These are phyloP conservation scores for Tiphia femorata DNA, from an alignment of 2,888 invertebrate genomes.

Conservation along the genomic window DNA sequence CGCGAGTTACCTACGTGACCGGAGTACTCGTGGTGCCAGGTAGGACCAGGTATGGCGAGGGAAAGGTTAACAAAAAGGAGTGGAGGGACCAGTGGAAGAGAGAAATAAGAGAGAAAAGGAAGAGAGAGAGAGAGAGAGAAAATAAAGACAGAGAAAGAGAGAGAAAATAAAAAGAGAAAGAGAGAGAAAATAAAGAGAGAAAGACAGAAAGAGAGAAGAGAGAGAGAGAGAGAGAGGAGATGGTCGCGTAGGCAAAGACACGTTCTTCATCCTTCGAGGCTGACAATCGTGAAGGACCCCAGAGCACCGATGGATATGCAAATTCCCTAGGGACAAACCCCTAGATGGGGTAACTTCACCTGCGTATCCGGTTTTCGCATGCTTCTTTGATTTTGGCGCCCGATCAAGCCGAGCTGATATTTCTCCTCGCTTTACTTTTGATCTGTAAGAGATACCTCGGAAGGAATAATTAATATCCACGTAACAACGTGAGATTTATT, in stretches of 20 bases:
- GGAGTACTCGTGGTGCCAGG: slow-evolving; percentile 28
- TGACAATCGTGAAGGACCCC: background rate
- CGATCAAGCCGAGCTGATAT: no score
- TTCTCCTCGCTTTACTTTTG: no score
- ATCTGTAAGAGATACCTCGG: no score
- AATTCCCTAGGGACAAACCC: slow-evolving; percentile 52
- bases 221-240: background rate
- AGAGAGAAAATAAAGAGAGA: slow-evolving; percentile 5
- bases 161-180: slow-evolving; percentile 5
- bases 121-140: slow-evolving; percentile 3
- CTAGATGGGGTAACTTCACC: slow-evolving; percentile 56
- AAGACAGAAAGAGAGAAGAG: background rate
- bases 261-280: background rate
- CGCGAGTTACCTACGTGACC: slow-evolving; percentile 43
- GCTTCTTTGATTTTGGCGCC: slow-evolving; percentile 50
- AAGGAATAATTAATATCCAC: no score
- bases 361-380: slow-evolving; percentile 64
- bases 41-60: slow-evolving; percentile 17
- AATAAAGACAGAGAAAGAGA: background rate
- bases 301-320: slow-evolving; percentile 53
- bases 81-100: slow-evolving; percentile 12
- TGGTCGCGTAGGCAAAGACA: slow-evolving; percentile 1
- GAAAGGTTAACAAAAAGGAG: slow-evolving; percentile 14
- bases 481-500: no score
- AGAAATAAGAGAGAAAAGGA: slow-evolving; percentile 11